These are phyloP conservation scores for Meloidogyne floridensis DNA, from an alignment of 1,140 invertebrate genomes.

Conservation along the genomic window DNA sequence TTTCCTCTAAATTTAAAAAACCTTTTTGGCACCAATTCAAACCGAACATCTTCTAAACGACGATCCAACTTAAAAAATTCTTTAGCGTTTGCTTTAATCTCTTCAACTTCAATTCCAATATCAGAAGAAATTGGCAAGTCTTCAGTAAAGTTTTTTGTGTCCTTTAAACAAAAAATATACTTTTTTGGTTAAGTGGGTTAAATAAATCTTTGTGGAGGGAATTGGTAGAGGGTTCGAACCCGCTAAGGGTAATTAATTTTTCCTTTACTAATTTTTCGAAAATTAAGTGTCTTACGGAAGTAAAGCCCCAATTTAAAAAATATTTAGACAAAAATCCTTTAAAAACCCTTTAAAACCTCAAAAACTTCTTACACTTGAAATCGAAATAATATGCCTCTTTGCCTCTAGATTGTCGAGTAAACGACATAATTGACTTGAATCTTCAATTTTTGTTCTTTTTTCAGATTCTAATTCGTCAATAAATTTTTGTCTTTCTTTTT, in stretches of 20 bases:
- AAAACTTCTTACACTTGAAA: conserved; percentile 41
- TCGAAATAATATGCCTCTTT: conserved; percentile 52
- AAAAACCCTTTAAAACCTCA: not conserved
- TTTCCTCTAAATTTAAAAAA: conserved; percentile 44
- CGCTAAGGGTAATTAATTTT: too few species aligned
- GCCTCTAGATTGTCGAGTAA: conserved; percentile 50
- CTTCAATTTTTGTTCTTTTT: conserved; percentile 31
- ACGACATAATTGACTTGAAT: conserved; percentile 44
- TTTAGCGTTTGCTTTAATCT: conserved; percentile 82
- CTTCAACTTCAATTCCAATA: conserved; percentile 88
- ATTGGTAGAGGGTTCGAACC: not conserved
- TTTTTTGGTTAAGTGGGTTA: not conserved
- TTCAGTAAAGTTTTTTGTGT: conserved; percentile 92
- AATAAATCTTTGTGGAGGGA: not conserved
- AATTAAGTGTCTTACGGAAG: too few species aligned
- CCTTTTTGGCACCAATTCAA: conserved; percentile 96
- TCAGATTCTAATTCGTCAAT: conserved; percentile 41
- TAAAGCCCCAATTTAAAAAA: too few species aligned
- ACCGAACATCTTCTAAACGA: conserved; percentile 94
- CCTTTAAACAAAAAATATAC: conserved; percentile 65
- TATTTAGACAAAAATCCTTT: not conserved
- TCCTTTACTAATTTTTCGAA: too few species aligned
- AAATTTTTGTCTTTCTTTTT: conserved; percentile 49
- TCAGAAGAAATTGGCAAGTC: conserved; percentile 81
- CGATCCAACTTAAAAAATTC: conserved; percentile 90